Conservation (phyloP, 1,140 invertebrate species). For the Diorhabda sublineata region DNA sequence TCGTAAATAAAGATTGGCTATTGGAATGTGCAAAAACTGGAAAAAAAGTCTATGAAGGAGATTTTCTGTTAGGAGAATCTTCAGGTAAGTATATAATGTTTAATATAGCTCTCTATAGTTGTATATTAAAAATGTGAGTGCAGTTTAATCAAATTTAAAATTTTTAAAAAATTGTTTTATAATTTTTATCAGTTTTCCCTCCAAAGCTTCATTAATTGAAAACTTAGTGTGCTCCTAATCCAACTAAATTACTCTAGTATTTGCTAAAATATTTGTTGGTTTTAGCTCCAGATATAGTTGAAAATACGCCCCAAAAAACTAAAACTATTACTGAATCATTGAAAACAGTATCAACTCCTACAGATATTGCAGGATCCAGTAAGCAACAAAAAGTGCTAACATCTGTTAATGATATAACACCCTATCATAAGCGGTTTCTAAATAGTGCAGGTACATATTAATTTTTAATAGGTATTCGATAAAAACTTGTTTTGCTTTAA, state of each 20-base stretch:
- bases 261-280: no score
- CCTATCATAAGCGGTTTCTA: slow-evolving; percentile 4
- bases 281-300: slow-evolving; percentile 6
- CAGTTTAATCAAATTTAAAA: no score
- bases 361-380: slow-evolving; percentile 4
- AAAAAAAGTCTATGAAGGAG: slow-evolving; percentile 52
- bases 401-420: slow-evolving; percentile 13
- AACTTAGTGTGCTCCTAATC: no score
- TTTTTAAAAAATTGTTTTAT: no score
- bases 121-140: no score
- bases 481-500: no score
- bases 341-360: not conserved
- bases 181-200: no score
- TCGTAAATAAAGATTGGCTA: slow-evolving; percentile 73
- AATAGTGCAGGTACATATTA: slow-evolving; percentile 8
- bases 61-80: slow-evolving; percentile 60
- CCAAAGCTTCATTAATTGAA: no score
- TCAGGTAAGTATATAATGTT: slow-evolving; percentile 32
- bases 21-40: slow-evolving; percentile 57
- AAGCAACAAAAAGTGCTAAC: slow-evolving; percentile 15
- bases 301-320: not conserved
- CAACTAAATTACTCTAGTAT: no score
- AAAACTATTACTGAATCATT: not conserved
- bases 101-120: not conserved
- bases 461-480: no score